Evolutionary conservation across 2,888 invertebrate genomes (phyloP).

Genomic region (Holacanthella duospinosa): DNA sequence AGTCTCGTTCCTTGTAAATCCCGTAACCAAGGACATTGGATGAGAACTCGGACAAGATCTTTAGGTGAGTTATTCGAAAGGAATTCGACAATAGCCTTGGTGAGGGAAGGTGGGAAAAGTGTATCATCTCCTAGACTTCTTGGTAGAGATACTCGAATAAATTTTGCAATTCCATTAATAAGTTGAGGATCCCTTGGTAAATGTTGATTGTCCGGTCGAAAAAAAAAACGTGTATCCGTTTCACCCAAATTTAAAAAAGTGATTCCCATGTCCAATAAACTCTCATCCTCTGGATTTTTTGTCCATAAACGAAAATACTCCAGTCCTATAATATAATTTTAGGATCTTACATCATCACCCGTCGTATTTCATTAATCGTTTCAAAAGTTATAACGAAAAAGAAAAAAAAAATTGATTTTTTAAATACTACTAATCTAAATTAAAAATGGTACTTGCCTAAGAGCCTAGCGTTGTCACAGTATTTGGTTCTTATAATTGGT

Average conservation of each 20-base stretch:
- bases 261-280: slow-evolving; percentile 30
- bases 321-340: slow-evolving; percentile 32
- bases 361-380: no score
- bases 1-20: slow-evolving; percentile 30
- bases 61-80: slow-evolving; percentile 22
- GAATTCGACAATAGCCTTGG: slow-evolving; percentile 31
- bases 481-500: slow-evolving; percentile 13
- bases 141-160: slow-evolving; percentile 27
- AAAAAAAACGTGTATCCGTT: slow-evolving; percentile 27
- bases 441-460: no score
- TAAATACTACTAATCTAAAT: no score
- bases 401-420: no score
- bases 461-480: slow-evolving; percentile 26
- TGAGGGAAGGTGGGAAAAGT: slow-evolving; percentile 28
- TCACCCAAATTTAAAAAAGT: slow-evolving; percentile 31
- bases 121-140: slow-evolving; percentile 1
- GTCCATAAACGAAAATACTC: slow-evolving; percentile 24
- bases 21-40: slow-evolving; percentile 27
- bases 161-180: slow-evolving; percentile 24
- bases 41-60: slow-evolving; percentile 26
- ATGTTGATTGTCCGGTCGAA: slow-evolving; percentile 24
- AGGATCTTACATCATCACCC: no score
- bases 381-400: no score
- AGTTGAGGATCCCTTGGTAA: slow-evolving; percentile 25
- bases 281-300: slow-evolving; percentile 15